Conservation (phyloP, 2,888 invertebrate genomes). For the Catocala fraxini region DNA sequence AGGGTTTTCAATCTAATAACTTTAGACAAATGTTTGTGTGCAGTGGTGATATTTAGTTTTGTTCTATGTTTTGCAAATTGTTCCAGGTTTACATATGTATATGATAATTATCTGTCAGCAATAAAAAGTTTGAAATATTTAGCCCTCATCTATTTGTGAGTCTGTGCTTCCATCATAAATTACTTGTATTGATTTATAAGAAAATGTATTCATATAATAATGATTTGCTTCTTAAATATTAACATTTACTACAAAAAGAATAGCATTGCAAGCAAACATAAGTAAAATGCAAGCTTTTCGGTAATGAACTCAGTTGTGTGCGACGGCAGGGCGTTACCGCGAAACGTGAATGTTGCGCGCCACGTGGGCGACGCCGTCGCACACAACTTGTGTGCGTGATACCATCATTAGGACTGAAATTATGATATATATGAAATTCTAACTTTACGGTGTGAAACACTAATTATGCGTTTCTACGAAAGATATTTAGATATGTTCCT, state of each 20-base stretch:
- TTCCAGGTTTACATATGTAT: conserved; percentile 27
- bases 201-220: conserved; percentile 5
- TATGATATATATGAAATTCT: conserved; percentile 51
- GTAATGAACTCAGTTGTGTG: conserved; percentile 32
- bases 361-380: conserved; percentile 21
- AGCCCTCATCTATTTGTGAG: conserved; percentile 1
- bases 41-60: conserved; percentile 46
- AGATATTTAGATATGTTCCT: conserved; percentile 75
- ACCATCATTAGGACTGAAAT: conserved; percentile 51
- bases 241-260: neutral
- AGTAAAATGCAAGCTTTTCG: conserved; percentile 31
- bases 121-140: conserved; percentile 22
- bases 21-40: conserved; percentile 41
- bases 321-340: conserved; percentile 13
- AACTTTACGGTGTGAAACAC: conserved; percentile 75
- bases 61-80: conserved; percentile 33
- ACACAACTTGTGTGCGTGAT: conserved; percentile 34
- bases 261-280: conserved; percentile 26
- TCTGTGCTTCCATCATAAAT: conserved; percentile 33
- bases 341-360: neutral
- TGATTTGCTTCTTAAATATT: conserved; percentile 1
- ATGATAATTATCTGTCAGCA: conserved; percentile 18
- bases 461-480: conserved; percentile 62
- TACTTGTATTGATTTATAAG: conserved; percentile 17
- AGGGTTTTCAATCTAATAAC: conserved; percentile 39